Percentiles rank a stretch among this genome's conserved stretches.
Conservation (phyloP, 2,113 vertebrate genomes). For the Bos javanicus region DNA sequence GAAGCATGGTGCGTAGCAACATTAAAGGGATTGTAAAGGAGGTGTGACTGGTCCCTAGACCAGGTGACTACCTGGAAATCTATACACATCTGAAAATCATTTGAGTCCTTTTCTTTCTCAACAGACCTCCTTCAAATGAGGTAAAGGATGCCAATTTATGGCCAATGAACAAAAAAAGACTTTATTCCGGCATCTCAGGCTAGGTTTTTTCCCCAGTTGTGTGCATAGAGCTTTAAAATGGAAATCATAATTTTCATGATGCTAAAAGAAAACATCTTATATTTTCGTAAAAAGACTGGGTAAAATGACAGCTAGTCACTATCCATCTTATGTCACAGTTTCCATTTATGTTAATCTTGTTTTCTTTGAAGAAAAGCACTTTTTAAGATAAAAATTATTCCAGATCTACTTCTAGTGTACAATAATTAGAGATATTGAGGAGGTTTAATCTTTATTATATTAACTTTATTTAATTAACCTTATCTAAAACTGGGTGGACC, state of each 20-base stretch:
- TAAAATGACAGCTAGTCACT: not conserved
- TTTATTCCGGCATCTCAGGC: not conserved
- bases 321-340: not conserved
- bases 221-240: not conserved
- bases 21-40: not conserved
- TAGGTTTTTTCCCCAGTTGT: not conserved
- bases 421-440: not conserved
- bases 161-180: not conserved
- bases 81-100: conserved; percentile 47
- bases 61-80: conserved; percentile 4
- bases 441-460: not conserved
- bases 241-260: conserved; percentile 5
- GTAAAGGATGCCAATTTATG: not conserved
- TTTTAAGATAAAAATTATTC: not conserved
- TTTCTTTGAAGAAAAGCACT: not conserved
- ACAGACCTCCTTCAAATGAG: not conserved
- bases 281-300: not conserved
- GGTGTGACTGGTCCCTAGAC: not conserved
- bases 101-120: not conserved
- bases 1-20: not conserved
- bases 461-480: not conserved
- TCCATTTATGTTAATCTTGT: not conserved
- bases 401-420: not conserved
- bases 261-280: not conserved
- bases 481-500: not conserved